Evolutionary conservation across 2,113 vertebrate species (phyloP).

Genomic region (Pseudopipra pipra): DNA sequence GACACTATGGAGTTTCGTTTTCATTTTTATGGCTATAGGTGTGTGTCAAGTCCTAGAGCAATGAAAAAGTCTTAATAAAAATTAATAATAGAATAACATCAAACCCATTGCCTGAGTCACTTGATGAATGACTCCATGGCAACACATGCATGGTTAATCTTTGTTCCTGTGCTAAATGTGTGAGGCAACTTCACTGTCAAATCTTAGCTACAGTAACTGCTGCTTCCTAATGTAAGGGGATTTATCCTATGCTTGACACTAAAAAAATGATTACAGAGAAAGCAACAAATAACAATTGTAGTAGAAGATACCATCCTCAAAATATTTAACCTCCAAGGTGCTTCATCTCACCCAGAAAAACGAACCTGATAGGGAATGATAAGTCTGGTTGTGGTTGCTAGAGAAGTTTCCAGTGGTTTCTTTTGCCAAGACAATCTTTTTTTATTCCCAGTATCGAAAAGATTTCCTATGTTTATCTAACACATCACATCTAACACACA

Average conservation of each 20-base stretch:
- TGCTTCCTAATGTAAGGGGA: not conserved
- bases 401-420: not conserved
- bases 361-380: not conserved
- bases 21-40: not conserved
- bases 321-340: not conserved
- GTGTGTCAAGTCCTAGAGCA: not conserved
- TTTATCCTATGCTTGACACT: not conserved
- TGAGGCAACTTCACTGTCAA: not conserved
- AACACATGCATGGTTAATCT: not conserved
- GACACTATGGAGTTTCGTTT: not conserved
- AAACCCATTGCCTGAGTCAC: not conserved
- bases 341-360: not conserved
- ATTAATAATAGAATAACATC: not conserved
- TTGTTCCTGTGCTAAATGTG: not conserved
- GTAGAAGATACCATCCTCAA: not conserved
- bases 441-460: not conserved
- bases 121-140: not conserved
- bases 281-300: not conserved
- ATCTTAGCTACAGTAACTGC: not conserved
- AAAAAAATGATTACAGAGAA: not conserved
- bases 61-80: not conserved
- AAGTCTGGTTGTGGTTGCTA: not conserved
- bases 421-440: not conserved
- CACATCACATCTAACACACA: not conserved
- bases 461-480: not conserved